Evolutionary conservation across 2,888 invertebrate species (phyloP), one percentile per base, ranked within the genome.

Genomic region (Drosophila rellima): DNA sequence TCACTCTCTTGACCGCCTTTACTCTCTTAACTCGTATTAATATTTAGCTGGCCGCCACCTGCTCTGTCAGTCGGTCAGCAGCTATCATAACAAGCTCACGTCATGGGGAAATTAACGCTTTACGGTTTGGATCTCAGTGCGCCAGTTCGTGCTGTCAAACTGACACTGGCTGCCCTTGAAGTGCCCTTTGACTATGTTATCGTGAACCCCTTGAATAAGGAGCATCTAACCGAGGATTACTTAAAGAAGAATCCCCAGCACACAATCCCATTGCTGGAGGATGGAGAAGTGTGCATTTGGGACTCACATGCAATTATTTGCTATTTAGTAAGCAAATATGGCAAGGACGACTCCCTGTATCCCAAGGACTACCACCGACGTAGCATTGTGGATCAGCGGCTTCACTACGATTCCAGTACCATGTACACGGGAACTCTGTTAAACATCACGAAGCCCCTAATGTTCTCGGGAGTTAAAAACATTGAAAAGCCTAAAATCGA

Each of bases 131-230:
- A 76, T 50, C 47, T 63, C 18, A 95, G 95, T 74, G 92, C 94
- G 0, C 95, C 95, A 13, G 95, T 95, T 91, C 93, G 95, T 8
- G 91, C 94, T 0, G 95, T 95, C 7, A 92, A 94, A 39, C 91
- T 95, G 50, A 92, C 94, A 0, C 94, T 95, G 13, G 94, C 94
- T 65, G 94, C 94, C 11, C 70, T 95, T n/a, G 94, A 94, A 0
- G 90, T 95, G 29, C 93, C 94, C 2, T 77, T 73, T 18, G 82
- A 88, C 0, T 85, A 64, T 23, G 65, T 69, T 15, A 29, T 73
- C 29, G 66, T 91, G 13, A 67, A 89, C 42, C 3, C 75, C 0
- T 2, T 62, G 3, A 40, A 35, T 0, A 68, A 69, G 8, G 90
- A 91, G 29, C 78, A 91, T 10, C 40, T 64, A 1, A 69, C 26